Percentiles rank a stretch among this genome's conserved stretches.
These are phyloP conservation scores for Amia ocellicauda DNA, from an alignment of 2,113 vertebrate genomes.

Conservation along the genomic window DNA sequence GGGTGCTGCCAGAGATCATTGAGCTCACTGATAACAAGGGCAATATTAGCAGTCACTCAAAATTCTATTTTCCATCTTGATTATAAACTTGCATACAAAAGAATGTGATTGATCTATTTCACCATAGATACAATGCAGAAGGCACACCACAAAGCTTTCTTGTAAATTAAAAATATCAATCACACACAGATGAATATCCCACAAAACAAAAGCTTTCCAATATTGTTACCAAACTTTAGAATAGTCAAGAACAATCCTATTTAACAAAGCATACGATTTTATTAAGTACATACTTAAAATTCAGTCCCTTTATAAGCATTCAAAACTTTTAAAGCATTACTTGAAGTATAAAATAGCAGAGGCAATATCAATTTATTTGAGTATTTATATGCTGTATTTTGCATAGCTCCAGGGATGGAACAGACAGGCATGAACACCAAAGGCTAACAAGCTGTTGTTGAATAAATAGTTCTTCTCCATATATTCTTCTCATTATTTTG, in stretches of 20 bases:
- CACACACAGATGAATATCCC: conserved; percentile 27
- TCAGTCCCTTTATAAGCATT: too few relatives aligned
- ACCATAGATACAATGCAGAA: conserved; percentile 46
- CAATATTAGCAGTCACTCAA: conserved; percentile 22
- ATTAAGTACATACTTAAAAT: too few relatives aligned
- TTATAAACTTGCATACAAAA: conserved; percentile 58
- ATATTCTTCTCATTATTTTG: conserved; percentile 17
- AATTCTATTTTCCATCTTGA: conserved; percentile 45
- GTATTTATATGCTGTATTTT: conserved; percentile 8
- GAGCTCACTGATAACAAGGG: too few relatives aligned
- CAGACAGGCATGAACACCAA: conserved; percentile 21
- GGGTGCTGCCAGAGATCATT: too few relatives aligned
- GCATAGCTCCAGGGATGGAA: conserved; percentile 10
- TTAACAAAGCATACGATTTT: too few relatives aligned
- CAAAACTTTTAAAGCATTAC: too few relatives aligned
- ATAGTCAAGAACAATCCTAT: too few relatives aligned
- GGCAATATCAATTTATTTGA: conserved; percentile 1
- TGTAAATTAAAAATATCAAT: conserved; percentile 63
- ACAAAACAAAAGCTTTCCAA: too few relatives aligned
- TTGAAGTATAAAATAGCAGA: too few relatives aligned
- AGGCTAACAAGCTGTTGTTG: conserved; percentile 22
- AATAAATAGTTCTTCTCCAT: conserved; percentile 7
- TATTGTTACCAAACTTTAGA: too few relatives aligned
- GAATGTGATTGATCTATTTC: conserved; percentile 44
- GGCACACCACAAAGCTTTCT: conserved; percentile 44